A percentile compares a stretch with the other conserved stretches of the same genome.
These are phyloP conservation scores for Mallateleia sp. DNA, from an alignment of 2,888 invertebrate genomes.

Conservation along the genomic window DNA sequence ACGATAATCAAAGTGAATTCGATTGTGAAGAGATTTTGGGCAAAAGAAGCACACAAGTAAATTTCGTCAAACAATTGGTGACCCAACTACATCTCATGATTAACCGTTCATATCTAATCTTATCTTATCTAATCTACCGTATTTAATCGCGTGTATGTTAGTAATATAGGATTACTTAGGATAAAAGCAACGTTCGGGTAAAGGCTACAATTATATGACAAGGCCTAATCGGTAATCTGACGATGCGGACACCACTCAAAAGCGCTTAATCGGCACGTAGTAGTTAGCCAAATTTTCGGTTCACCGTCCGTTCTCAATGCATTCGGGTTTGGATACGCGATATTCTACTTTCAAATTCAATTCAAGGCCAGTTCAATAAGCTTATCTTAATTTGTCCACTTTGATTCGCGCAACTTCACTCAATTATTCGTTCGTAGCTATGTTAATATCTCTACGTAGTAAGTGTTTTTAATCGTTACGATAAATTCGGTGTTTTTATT, in stretches of 20 bases:
- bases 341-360: not conserved
- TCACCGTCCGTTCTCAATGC: no score
- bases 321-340: no score
- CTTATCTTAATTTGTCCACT: not conserved
- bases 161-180: slow-evolving; percentile 55
- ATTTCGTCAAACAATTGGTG: slow-evolving; percentile 42
- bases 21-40: slow-evolving; percentile 64
- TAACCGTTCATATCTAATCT: slow-evolving; percentile 49
- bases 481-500: slow-evolving; percentile 32
- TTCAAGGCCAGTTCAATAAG: not conserved
- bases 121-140: slow-evolving; percentile 36
- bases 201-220: slow-evolving; percentile 30
- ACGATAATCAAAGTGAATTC: slow-evolving; percentile 33
- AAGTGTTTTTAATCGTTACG: slow-evolving; percentile 32
- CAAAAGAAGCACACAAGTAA: slow-evolving; percentile 46
- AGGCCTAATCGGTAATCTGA: slow-evolving; percentile 54
- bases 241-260: slow-evolving; percentile 20
- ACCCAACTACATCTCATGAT: slow-evolving; percentile 55
- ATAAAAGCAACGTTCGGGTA: slow-evolving; percentile 22
- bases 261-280: slow-evolving; percentile 41
- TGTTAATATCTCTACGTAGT: slow-evolving; percentile 26
- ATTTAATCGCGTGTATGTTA: slow-evolving; percentile 64
- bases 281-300: not conserved
- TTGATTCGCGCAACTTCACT: slow-evolving; percentile 6
- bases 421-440: not conserved